Evolutionary conservation across 2,888 invertebrate species (phyloP).

Genomic region (Elegia similella): DNA sequence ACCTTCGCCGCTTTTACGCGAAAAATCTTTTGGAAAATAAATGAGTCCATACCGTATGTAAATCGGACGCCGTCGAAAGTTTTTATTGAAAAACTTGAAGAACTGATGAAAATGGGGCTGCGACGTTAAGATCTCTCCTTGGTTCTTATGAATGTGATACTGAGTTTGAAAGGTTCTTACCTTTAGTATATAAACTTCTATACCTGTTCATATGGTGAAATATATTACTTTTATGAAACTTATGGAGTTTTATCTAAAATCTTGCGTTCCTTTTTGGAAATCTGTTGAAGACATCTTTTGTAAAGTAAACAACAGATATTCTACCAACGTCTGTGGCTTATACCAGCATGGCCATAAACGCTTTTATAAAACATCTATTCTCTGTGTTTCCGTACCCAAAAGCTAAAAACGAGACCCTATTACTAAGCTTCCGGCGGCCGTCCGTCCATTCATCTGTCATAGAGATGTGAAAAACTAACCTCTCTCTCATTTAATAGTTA

Average conservation of each 20-base stretch:
- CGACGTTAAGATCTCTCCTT: slow-evolving; percentile 66
- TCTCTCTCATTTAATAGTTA: too few relatives aligned
- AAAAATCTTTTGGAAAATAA: slow-evolving; percentile 75
- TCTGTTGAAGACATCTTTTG: too few relatives aligned
- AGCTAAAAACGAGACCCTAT: too few relatives aligned
- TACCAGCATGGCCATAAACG: too few relatives aligned
- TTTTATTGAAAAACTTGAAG: slow-evolving; percentile 81
- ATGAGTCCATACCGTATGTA: slow-evolving; percentile 79
- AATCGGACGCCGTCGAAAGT: slow-evolving; percentile 75
- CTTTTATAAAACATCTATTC: background rate
- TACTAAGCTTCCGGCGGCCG: too few relatives aligned
- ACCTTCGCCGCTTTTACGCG: slow-evolving; percentile 67
- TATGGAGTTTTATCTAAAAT: background rate
- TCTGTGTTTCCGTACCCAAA: too few relatives aligned
- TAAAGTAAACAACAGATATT: too few relatives aligned
- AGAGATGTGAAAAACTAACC: too few relatives aligned
- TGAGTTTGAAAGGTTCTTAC: slow-evolving; percentile 53
- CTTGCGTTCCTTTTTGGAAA: too few relatives aligned
- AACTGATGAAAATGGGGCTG: slow-evolving; percentile 76
- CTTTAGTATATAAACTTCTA: slow-evolving; percentile 34
- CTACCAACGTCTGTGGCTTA: too few relatives aligned
- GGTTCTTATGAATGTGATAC: slow-evolving; percentile 63
- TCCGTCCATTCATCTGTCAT: too few relatives aligned
- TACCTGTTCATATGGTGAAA: slow-evolving; percentile 7
- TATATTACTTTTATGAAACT: background rate